These are phyloP conservation scores for Neodiprion fabricii DNA, from an alignment of 1,140 invertebrate genomes.

Conservation along the genomic window DNA sequence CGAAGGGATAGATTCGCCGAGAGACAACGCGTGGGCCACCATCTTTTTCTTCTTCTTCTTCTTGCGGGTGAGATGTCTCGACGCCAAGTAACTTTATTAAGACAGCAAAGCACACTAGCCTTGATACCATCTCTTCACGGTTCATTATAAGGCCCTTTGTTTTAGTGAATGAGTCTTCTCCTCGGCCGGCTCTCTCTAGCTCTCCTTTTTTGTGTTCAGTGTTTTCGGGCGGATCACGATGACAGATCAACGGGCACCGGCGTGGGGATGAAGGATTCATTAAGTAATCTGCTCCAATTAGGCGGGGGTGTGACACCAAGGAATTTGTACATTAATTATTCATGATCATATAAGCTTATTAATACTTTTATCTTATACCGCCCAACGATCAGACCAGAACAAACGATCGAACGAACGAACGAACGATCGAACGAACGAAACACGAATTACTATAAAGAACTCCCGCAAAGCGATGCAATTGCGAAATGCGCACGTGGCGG, in stretches of 20 bases:
- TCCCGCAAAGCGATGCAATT: too few species aligned
- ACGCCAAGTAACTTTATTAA: conserved; percentile 23
- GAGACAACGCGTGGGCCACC: too few species aligned
- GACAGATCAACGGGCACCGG: neutral
- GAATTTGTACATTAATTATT: conserved; percentile 11
- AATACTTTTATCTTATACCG: too few species aligned
- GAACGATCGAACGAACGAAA: too few species aligned
- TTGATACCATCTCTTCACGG: conserved; percentile 17
- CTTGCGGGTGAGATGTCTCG: neutral
- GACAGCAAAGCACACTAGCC: conserved; percentile 9
- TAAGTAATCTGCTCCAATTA: conserved; percentile 16
- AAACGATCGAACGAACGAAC: too few species aligned
- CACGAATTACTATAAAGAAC: too few species aligned
- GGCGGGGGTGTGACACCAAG: conserved; percentile 9
- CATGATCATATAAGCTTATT: neutral
- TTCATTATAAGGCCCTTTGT: conserved; percentile 23
- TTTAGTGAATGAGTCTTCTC: conserved; percentile 26
- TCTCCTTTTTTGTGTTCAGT: neutral
- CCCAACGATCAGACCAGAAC: too few species aligned
- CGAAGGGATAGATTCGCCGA: too few species aligned
- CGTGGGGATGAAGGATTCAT: neutral
- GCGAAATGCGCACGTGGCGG: too few species aligned
- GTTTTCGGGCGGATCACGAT: conserved; percentile 10
- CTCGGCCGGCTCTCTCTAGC: neutral
- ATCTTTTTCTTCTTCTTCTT: neutral